Base-by-base conservation (phyloP, 1,140 invertebrate genomes). In the Asobara japonica region DNA sequence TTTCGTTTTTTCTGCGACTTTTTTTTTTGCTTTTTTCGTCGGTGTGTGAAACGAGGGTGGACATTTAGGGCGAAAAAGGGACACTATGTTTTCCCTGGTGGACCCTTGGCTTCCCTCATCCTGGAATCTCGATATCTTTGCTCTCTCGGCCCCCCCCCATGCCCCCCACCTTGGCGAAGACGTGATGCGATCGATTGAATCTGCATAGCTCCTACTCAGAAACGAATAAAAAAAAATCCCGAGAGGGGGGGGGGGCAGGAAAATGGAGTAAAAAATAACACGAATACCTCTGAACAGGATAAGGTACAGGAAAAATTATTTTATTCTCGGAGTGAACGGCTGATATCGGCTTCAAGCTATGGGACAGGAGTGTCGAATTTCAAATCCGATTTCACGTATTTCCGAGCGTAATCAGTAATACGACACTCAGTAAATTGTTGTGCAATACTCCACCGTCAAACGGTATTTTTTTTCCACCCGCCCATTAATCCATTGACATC, bases 21-120 rank as follows among this genome's bases (percentile, higher is more conserved):
- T 69, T 29, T 29, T 36, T 64, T 16, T 38, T 29, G 56, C 62
- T 70, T 73, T 65, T 67, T 76, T 72, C 60, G 62, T 29, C 33
- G n/a, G 20, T 13, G 22, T 36, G 25, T 27, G 51, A 60, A 51
- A 56, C 45, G 76, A 83, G 81, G 82, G 83, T 84, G 81, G 81
- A 84, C 82, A 85, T 84, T 84, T 85, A 81, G 80, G 78, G 77
- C 74, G 78, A 81, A 82, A 82, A 80, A 80, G 76, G 79, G 78
- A 82, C 80, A 80, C 78, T 82, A 74, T 79, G 74, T 80, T 78
- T 79, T 74, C 75, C 76, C 77, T 78, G 76, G 73, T 78, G 78
- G 72, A 69, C 77, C 69, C 74, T 71, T 64, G 62, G 61, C 74
- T 73, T 51, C 41, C n/a, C 62, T 72, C 60, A 69, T 61, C 66